Base-by-base conservation (phyloP, 2,797 vertebrate species). In the Mallotus villosus region DNA sequence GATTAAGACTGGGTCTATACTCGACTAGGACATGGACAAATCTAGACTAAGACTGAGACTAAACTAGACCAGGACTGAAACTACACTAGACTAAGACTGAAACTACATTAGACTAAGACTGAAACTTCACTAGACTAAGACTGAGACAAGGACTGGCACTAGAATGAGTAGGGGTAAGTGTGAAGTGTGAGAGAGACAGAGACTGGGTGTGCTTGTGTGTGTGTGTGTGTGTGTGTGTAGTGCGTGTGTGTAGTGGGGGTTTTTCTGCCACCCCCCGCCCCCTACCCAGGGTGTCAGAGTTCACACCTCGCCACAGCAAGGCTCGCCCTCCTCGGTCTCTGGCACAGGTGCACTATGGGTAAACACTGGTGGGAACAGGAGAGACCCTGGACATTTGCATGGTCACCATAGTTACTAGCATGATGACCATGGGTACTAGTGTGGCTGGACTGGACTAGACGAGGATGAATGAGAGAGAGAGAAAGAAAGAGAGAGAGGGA, bases 261-360 rank as follows among this genome's bases (percentile, higher is more conserved):
- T 14, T 16, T 51, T 0, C 46, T 49, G 51, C 1, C 46, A 62
- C 17, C 27, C n/a, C 29, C 22, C 29, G 14, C 41, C 63, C 49
- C 59, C 61, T 60, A 69, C 27, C 37, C 27, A 34, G 41, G 59
- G 81, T 75, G 85, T 84, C 53, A 75, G 41, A 87, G 53, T n/a
- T 80, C 72, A 16, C 77, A 21, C 82, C 24, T 16, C 14, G 71
- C 81, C 34, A 68, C 74, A 73, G 41, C 74, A 55, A 17, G 8
- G 66, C 21, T 34, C 76, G 55, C 69, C 60, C 66, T 71, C 80
- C 79, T 67, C 82, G 78, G 65, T 24, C 49, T 5, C 64, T 34
- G 46, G 4, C 49, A 29, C 46, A 53, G 65, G 24, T 53, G 41
- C 65, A n/a, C 12, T 19, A 16, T 27, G 41, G 49, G 49, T 46